Percentiles rank a stretch among this genome's conserved stretches.
phyloP scores from a whole-genome alignment of 2,797 vertebrate genomes.

The Brotula barbata region DNA sequence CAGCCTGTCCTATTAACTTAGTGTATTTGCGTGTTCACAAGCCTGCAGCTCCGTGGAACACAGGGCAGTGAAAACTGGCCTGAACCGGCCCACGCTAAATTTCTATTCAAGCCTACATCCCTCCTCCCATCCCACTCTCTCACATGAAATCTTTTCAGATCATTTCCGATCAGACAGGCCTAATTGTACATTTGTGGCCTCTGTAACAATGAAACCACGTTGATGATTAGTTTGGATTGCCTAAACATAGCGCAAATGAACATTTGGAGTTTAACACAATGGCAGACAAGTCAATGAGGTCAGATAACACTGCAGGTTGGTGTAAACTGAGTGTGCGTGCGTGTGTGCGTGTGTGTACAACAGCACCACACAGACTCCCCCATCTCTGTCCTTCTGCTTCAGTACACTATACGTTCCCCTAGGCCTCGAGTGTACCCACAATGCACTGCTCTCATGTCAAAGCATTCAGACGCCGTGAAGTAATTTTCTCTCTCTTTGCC shows the following conservation, averaged over 20 bases:
- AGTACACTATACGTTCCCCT: slow-evolving; percentile 60
- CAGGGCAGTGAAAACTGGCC: slow-evolving; percentile 67
- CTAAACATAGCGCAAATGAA: slow-evolving; percentile 36
- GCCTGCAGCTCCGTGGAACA: slow-evolving; percentile 69
- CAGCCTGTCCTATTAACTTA: slow-evolving; percentile 79
- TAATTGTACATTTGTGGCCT: slow-evolving; percentile 46
- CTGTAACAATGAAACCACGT: slow-evolving; percentile 22
- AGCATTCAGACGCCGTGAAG: slow-evolving; percentile 71
- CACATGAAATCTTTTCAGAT: slow-evolving; percentile 65
- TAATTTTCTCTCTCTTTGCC: slow-evolving; percentile 58
- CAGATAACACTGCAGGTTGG: slow-evolving; percentile 46
- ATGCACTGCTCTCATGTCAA: slow-evolving; percentile 73
- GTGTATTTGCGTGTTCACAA: slow-evolving; percentile 68
- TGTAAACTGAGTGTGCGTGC: slow-evolving; percentile 54
- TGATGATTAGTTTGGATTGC: slow-evolving; percentile 29
- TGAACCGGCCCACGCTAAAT: slow-evolving; percentile 66
- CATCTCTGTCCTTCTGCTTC: slow-evolving; percentile 76
- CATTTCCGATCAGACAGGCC: slow-evolving; percentile 38
- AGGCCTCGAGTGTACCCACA: slow-evolving; percentile 70
- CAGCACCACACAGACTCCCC: slow-evolving; percentile 67
- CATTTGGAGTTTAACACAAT: slow-evolving; percentile 33
- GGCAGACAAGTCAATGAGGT: slow-evolving; percentile 47
- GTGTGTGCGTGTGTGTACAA: slow-evolving; percentile 7
- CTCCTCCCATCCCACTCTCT: slow-evolving; percentile 65
- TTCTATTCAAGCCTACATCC: slow-evolving; percentile 72